phyloP scores from a whole-genome alignment of 2,888 invertebrate genomes.

The Anthophora plumipes region DNA sequence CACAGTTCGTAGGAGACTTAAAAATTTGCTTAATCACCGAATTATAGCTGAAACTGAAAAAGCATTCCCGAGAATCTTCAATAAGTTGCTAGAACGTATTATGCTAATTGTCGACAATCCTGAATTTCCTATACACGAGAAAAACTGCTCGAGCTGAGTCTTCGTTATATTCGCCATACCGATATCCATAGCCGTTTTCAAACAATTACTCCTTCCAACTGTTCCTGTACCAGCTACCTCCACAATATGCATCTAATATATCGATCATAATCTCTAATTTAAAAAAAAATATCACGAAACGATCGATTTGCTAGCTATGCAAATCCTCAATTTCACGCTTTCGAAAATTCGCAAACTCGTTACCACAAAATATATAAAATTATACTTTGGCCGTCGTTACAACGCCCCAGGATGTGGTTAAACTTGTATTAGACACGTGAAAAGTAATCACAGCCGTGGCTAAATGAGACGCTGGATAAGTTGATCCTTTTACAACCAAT shows the following conservation, averaged over 20 bases:
- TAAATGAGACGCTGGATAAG: slow-evolving; percentile 81
- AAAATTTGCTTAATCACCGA: slow-evolving; percentile 74
- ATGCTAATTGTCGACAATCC: slow-evolving; percentile 68
- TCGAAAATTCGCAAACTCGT: too few relatives aligned
- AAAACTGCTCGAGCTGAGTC: slow-evolving; percentile 83
- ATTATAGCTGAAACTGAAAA: slow-evolving; percentile 79
- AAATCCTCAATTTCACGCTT: neutral
- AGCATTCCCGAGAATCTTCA: slow-evolving; percentile 82
- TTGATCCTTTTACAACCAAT: slow-evolving; percentile 71
- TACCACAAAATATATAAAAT: neutral
- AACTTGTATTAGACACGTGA: slow-evolving; percentile 74
- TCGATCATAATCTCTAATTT: neutral
- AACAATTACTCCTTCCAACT: slow-evolving; percentile 74
- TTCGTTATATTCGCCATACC: slow-evolving; percentile 83
- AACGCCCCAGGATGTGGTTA: slow-evolving; percentile 71
- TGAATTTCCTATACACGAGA: slow-evolving; percentile 70
- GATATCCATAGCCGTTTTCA: slow-evolving; percentile 80
- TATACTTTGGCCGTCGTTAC: slow-evolving; percentile 76
- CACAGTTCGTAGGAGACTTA: too few relatives aligned
- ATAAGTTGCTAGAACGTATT: slow-evolving; percentile 80
- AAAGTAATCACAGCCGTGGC: slow-evolving; percentile 83
- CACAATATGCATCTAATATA: slow-evolving; percentile 82
- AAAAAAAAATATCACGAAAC: too few relatives aligned
- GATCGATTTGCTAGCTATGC: neutral
- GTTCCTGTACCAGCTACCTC: slow-evolving; percentile 84